A percentile compares a stretch with the other conserved stretches of the same genome.
Evolutionary conservation across 2,797 vertebrate species (phyloP).

Genomic region (Platyrinchus mystaceus): DNA sequence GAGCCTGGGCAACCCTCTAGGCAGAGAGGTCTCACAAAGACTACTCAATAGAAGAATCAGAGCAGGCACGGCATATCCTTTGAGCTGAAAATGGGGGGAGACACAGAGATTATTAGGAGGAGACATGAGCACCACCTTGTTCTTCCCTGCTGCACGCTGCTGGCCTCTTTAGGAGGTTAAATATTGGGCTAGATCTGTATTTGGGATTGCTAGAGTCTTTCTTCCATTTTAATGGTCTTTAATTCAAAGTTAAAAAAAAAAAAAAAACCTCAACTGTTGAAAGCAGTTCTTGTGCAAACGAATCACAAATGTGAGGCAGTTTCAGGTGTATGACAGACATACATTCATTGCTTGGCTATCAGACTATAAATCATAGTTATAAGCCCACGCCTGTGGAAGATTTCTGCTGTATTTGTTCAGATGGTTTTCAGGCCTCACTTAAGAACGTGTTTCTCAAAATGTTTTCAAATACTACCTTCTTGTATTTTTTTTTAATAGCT

Average conservation of each 20-base stretch:
- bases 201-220: neutral
- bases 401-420: neutral
- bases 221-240: neutral
- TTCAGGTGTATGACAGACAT: constrained; percentile 6
- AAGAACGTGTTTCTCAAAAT: neutral
- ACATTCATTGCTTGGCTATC: constrained; percentile 12
- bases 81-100: neutral
- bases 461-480: neutral
- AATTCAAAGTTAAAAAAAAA: neutral
- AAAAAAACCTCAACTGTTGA: neutral
- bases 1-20: neutral
- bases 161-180: neutral
- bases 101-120: neutral
- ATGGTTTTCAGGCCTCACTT: neutral
- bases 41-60: neutral
- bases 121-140: neutral
- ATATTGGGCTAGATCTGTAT: neutral
- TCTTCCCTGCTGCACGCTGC: neutral
- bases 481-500: neutral
- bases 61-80: neutral
- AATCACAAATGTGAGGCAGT: constrained; percentile 1
- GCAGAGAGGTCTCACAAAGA: neutral
- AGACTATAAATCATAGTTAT: neutral
- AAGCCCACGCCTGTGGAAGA: neutral
- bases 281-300: constrained; percentile 13